These are phyloP conservation scores for Myanophis thanlyinensis DNA, from an alignment of 2,113 vertebrate genomes.

Conservation along the genomic window DNA sequence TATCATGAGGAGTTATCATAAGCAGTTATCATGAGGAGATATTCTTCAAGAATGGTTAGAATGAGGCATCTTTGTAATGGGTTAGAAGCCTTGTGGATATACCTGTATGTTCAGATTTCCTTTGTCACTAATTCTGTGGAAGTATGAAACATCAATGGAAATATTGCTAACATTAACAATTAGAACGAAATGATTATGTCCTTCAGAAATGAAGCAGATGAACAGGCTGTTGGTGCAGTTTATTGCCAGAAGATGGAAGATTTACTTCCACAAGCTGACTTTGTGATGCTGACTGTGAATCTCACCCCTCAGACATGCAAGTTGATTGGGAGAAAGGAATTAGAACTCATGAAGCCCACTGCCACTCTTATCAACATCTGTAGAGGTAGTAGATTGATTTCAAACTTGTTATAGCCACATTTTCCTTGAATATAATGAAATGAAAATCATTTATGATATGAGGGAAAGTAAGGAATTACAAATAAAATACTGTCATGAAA, in stretches of 20 bases:
- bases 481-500: neutral
- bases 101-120: neutral
- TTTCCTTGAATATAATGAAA: neutral
- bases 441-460: neutral
- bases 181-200: conserved; percentile 10
- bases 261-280: conserved; percentile 76
- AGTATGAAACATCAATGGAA: neutral
- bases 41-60: neutral
- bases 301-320: conserved; percentile 68
- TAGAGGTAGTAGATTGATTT: conserved; percentile 69
- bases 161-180: neutral
- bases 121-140: neutral
- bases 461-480: neutral
- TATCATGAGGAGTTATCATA: too few species aligned
- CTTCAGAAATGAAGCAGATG: conserved; percentile 71
- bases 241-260: conserved; percentile 75
- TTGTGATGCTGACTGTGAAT: conserved; percentile 70
- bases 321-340: conserved; percentile 74
- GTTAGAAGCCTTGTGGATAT: neutral
- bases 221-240: conserved; percentile 69
- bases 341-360: conserved; percentile 76
- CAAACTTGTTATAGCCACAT: neutral
- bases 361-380: conserved; percentile 76
- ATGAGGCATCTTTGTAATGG: neutral
- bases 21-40: neutral